phyloP scores from a whole-genome alignment of 2,888 invertebrate species.

The Brenthis daphne region DNA sequence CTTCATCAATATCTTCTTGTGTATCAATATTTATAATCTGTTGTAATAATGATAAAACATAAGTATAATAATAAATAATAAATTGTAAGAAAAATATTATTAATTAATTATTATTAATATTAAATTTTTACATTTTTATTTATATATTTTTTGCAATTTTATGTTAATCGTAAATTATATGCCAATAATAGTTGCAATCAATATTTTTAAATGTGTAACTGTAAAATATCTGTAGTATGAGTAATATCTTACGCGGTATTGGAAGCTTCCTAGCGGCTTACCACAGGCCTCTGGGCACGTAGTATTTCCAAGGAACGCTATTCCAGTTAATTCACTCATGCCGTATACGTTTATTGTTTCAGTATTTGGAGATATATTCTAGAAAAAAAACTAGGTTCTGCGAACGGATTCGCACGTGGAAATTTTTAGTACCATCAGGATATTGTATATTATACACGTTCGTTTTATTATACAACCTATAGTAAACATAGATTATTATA shows the following conservation, averaged over 20 bases:
- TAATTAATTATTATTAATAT: no score
- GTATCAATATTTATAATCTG: constrained; percentile 73
- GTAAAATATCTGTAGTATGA: background rate
- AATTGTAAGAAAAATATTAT: background rate
- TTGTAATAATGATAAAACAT: constrained; percentile 40
- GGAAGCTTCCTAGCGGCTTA: constrained; percentile 51
- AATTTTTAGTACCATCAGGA: no score
- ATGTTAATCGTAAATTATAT: no score
- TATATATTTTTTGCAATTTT: background rate
- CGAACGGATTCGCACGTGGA: no score
- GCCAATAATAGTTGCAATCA: background rate
- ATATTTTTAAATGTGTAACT: background rate
- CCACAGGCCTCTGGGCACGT: constrained; percentile 52
- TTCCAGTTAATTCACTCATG: constrained; percentile 60
- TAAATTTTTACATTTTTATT: background rate
- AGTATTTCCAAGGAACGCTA: constrained; percentile 48
- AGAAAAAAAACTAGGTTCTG: constrained; percentile 25
- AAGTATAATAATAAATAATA: constrained; percentile 1
- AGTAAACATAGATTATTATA: no score
- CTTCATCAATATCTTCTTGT: constrained; percentile 63
- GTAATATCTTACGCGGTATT: constrained; percentile 52
- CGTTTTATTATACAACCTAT: no score
- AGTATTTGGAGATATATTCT: constrained; percentile 55
- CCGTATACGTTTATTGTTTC: constrained; percentile 58
- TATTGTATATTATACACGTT: no score